Base-by-base conservation (phyloP, 2,797 vertebrate genomes). In the Megaceryle alcyon region DNA sequence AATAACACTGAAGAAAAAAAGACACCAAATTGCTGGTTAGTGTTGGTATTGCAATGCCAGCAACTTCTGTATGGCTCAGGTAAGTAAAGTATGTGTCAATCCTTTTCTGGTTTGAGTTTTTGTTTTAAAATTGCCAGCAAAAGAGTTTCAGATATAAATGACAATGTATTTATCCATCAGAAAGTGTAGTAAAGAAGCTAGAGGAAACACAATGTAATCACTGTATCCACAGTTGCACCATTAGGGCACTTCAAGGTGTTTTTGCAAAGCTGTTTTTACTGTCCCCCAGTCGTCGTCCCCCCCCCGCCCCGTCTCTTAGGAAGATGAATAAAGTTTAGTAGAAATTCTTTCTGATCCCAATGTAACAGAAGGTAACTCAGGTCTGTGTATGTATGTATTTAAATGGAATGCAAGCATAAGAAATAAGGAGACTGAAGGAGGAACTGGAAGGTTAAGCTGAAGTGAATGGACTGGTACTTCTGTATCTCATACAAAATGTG, bases 101-200 rank as follows among this genome's bases (percentile, higher is more conserved):
- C 61, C 46, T 83, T 56, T 78, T 37, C 81, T 79, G 54, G 33
- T 86, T 92, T 90, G 72, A 83, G 61, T 10, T 4, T 93, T 87
- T 82, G 10, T 65, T 89, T 79, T 73, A 79, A 92, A 88, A 31
- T n/a, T 16, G 48, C 22, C n/a, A 73, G 51, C 11, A 59, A 82
- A 72, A 86, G 20, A 11, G 20, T n/a, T 65, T 73, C 54, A 80
- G 39, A 78, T 35, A 10, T 37, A 87, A 94, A 57, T 33, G 39
- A 16, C 26, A 43, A 51, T 8, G 7, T 63, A 46, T 77, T 92
- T 88, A 64, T 53, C 22, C 4, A 6, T 25, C 5, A 48, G 44
- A 31, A 51, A 1, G 1, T 37, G 19, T 29, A 54, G 5, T 61
- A 79, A 85, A 82, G 48, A 92, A 90, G 11, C 46, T 80, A 44